A percentile compares a stretch with the other conserved stretches of the same genome.
phyloP scores from a whole-genome alignment of 2,888 invertebrate species.

The Brachypterus glaber region DNA sequence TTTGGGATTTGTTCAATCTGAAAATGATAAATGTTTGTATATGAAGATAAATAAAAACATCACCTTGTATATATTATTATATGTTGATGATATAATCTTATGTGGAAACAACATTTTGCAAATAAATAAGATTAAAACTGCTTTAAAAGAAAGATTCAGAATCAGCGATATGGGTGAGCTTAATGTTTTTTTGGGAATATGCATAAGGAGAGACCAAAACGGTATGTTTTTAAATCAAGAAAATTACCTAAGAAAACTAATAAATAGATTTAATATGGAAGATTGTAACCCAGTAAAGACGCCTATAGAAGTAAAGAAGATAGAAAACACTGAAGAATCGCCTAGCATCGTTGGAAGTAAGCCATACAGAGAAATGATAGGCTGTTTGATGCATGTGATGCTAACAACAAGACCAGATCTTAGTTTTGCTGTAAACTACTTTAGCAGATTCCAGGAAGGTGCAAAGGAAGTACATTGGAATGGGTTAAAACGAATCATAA shows the following conservation, averaged over 20 bases:
- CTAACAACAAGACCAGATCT: not conserved
- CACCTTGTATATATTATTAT: slow-evolving; percentile 13
- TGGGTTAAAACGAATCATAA: too few relatives aligned
- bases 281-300: slow-evolving; percentile 20
- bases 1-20: slow-evolving; percentile 12
- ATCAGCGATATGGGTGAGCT: slow-evolving; percentile 24
- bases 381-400: not conserved
- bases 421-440: not conserved
- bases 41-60: slow-evolving; percentile 5
- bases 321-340: slow-evolving; percentile 1
- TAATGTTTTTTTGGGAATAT: slow-evolving; percentile 23
- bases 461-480: too few relatives aligned
- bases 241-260: slow-evolving; percentile 20
- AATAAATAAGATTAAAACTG: slow-evolving; percentile 1
- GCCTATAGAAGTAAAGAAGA: slow-evolving; percentile 11
- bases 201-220: slow-evolving; percentile 16
- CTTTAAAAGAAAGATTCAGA: slow-evolving; percentile 15
- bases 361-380: not conserved
- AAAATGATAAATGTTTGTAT: slow-evolving; percentile 17
- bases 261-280: slow-evolving; percentile 23
- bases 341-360: not conserved
- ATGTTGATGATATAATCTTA: slow-evolving; percentile 18
- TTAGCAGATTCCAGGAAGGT: too few relatives aligned
- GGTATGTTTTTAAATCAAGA: slow-evolving; percentile 21
- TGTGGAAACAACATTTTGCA: slow-evolving; percentile 3